A percentile compares a stretch with the other conserved stretches of the same genome.
Conservation (phyloP, 2,797 vertebrate species). For the Centroberyx gerrardi region DNA sequence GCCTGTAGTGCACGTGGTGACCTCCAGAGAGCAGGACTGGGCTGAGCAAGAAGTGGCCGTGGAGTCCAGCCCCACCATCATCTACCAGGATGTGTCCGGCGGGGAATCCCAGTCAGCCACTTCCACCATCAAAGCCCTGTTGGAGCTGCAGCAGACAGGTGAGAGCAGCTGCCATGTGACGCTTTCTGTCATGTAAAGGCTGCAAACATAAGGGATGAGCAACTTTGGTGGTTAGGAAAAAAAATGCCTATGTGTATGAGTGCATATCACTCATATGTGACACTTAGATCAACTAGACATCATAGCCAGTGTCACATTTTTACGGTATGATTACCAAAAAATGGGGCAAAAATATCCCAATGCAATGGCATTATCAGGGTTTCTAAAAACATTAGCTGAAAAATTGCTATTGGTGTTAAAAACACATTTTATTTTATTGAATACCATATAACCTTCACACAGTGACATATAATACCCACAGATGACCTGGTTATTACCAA, state of each 20-base stretch:
- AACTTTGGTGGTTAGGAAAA: no score
- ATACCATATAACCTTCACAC: no score
- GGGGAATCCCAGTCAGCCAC: slow-evolving; percentile 96
- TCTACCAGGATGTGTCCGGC: slow-evolving; percentile 94
- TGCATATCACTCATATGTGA: no score
- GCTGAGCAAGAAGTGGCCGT: slow-evolving; percentile 95
- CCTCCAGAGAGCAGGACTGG: slow-evolving; percentile 97
- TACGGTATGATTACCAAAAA: no score
- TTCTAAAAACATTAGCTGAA: no score
- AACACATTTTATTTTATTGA: no score
- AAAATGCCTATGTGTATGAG: no score
- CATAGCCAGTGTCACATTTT: no score
- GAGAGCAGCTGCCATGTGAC: slow-evolving; percentile 35
- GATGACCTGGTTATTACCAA: neutral
- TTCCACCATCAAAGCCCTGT: slow-evolving; percentile 96
- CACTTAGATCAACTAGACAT: no score
- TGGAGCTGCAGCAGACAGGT: slow-evolving; percentile 98
- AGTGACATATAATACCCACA: neutral
- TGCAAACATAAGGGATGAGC: neutral
- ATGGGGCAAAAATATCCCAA: no score
- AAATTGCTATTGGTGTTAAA: no score
- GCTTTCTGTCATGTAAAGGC: neutral
- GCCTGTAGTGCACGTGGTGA: slow-evolving; percentile 93
- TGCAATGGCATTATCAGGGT: no score
- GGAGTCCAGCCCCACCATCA: slow-evolving; percentile 92